Base-by-base conservation (phyloP, 2,113 vertebrate genomes). In the Hoplias malabaricus region DNA sequence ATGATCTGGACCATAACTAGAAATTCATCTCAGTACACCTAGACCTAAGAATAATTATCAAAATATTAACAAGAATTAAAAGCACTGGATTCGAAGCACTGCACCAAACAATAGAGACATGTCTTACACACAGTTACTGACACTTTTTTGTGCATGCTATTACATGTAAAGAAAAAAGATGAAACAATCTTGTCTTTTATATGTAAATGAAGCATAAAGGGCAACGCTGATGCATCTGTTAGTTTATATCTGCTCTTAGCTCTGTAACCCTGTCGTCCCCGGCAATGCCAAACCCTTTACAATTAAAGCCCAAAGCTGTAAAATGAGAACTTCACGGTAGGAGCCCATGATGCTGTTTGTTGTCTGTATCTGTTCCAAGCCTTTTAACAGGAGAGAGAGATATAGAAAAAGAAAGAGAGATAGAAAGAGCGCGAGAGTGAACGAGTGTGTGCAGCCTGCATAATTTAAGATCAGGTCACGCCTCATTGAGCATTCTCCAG, bases 401-500 rank as follows among this genome's bases (percentile, higher is more conserved):
- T n/a, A n/a, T n/a, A n/a, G n/a, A n/a, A n/a, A n/a, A n/a, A n/a
- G n/a, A n/a, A n/a, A n/a, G n/a, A n/a, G n/a, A n/a, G n/a, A n/a
- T n/a, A n/a, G n/a, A n/a, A n/a, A n/a, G n/a, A n/a, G n/a, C n/a
- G n/a, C n/a, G n/a, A n/a, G n/a, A n/a, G n/a, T n/a, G n/a, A n/a
- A n/a, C n/a, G n/a, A n/a, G n/a, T n/a, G 65, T 12, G 36, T 69
- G 21, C 23, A 48, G 14, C 29, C 65, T 79, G 38, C 67, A 79
- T 78, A 75, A 82, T 79, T 73, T 66, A 84, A 74, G 66, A 81
- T 29, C 23, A 23, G 67, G 69, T 69, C 54, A 74, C 33, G 76
- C 57, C 38, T 80, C 77, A 62, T 53, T 14, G 31, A 66, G 61
- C 33, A 53, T 67, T 72, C 63, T 16, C 65, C 21, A 62, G 73